Evolutionary conservation across 2,113 vertebrate genomes (phyloP).

Genomic region (Bucco capensis): DNA sequence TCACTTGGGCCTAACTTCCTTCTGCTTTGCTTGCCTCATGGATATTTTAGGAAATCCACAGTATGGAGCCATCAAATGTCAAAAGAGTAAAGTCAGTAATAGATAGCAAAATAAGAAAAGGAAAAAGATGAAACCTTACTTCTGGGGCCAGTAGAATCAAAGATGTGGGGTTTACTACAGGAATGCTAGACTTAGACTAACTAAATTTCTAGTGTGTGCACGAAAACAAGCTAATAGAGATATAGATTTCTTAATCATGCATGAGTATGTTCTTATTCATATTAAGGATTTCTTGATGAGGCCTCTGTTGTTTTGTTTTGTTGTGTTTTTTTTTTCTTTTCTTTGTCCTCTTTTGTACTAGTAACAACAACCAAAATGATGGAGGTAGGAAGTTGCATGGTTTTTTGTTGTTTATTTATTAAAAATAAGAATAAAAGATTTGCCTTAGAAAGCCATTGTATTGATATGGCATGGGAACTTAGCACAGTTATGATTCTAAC

Average conservation of each 20-base stretch:
- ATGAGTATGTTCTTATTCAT: not conserved
- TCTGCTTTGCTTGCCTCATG: not conserved
- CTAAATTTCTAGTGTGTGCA: not conserved
- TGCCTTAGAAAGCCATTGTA: not conserved
- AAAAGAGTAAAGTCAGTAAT: not conserved
- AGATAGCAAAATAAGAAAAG: not conserved
- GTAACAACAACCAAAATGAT: not conserved
- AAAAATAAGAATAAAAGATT: too few species aligned
- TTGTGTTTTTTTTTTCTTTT: not conserved
- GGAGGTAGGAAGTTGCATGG: fast-evolving
- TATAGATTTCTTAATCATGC: not conserved
- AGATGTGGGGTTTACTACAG: not conserved
- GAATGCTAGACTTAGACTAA: not conserved
- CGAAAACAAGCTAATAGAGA: not conserved
- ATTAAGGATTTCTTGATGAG: not conserved
- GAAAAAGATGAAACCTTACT: not conserved
- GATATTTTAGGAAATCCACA: not conserved
- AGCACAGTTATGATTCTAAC: not conserved
- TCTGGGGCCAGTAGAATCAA: not conserved
- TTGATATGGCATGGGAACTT: not conserved
- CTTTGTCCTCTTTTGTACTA: not conserved
- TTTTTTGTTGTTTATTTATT: not conserved
- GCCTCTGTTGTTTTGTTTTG: not conserved
- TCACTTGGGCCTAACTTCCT: not conserved
- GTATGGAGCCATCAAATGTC: not conserved